Percentiles rank a stretch among this genome's conserved stretches.
These are phyloP conservation scores for Cerceris rybyensis DNA, from an alignment of 2,888 invertebrate species.

Conservation along the genomic window DNA sequence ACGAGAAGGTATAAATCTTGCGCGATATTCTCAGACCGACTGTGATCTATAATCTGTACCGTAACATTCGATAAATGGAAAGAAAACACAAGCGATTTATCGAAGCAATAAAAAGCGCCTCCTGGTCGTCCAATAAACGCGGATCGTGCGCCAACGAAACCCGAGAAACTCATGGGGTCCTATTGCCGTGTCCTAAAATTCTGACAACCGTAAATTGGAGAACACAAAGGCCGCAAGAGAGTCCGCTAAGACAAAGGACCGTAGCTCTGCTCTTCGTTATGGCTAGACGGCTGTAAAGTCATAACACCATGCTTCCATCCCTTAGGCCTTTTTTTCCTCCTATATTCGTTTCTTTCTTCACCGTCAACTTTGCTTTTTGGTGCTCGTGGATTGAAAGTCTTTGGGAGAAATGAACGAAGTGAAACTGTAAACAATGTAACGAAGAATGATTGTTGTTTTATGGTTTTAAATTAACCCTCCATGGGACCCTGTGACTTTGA, in stretches of 20 bases:
- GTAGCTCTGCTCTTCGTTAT: conserved; percentile 53
- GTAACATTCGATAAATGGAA: too few species aligned
- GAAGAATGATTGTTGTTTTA: too few species aligned
- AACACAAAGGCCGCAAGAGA: conserved; percentile 40
- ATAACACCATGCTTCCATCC: conserved; percentile 61
- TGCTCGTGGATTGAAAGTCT: too few species aligned
- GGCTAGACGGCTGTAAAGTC: conserved; percentile 75
- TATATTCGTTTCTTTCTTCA: conserved; percentile 14
- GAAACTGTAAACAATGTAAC: too few species aligned
- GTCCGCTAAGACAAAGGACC: conserved; percentile 55
- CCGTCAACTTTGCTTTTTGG: not conserved
- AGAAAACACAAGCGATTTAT: not conserved
- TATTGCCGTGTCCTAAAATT: conserved; percentile 58
- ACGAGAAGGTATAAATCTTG: too few species aligned
- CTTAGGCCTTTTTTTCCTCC: conserved; percentile 24
- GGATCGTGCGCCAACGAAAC: not conserved
- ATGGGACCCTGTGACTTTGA: too few species aligned
- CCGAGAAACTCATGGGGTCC: conserved; percentile 16
- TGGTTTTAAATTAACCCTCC: too few species aligned
- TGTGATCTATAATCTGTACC: too few species aligned
- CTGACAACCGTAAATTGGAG: conserved; percentile 77
- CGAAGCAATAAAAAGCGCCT: conserved; percentile 1
- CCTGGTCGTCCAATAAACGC: not conserved
- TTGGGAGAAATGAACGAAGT: too few species aligned
- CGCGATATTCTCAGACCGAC: too few species aligned